These are phyloP conservation scores for Progne subis DNA, from an alignment of 2,113 vertebrate genomes.

Conservation along the genomic window DNA sequence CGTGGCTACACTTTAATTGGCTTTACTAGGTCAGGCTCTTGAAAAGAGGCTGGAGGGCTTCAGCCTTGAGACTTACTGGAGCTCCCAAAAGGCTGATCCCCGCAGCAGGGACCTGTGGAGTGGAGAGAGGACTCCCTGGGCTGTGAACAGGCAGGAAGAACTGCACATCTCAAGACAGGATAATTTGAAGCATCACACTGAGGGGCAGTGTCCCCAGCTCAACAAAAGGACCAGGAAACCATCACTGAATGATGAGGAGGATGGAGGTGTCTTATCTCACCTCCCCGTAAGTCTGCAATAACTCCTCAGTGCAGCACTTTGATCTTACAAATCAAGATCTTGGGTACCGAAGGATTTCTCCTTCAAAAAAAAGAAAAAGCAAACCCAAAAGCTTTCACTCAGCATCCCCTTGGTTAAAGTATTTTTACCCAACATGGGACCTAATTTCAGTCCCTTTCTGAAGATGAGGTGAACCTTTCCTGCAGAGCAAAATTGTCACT, in stretches of 20 bases:
- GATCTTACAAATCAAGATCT: not conserved
- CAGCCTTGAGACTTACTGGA: not conserved
- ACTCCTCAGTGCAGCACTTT: not conserved
- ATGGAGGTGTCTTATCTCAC: not conserved
- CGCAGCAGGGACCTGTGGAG: not conserved
- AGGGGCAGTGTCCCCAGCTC: not conserved
- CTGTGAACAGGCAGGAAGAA: not conserved
- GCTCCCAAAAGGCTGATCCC: not conserved
- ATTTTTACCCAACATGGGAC: not conserved
- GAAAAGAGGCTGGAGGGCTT: not conserved
- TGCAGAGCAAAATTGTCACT: not conserved
- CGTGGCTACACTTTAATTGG: not conserved
- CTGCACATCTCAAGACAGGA: not conserved
- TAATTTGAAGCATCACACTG: not conserved
- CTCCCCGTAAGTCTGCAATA: not conserved
- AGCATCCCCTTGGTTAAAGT: not conserved
- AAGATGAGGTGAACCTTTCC: not conserved
- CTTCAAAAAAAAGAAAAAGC: not conserved
- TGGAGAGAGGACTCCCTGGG: not conserved
- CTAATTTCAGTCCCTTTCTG: not conserved
- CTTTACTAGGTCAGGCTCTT: not conserved
- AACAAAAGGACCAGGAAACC: not conserved
- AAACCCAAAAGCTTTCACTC: not conserved
- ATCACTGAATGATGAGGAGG: not conserved
- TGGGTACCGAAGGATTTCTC: no score